Base-by-base conservation (phyloP, 2,113 vertebrate species). In the Paraplagusia blochii region DNA sequence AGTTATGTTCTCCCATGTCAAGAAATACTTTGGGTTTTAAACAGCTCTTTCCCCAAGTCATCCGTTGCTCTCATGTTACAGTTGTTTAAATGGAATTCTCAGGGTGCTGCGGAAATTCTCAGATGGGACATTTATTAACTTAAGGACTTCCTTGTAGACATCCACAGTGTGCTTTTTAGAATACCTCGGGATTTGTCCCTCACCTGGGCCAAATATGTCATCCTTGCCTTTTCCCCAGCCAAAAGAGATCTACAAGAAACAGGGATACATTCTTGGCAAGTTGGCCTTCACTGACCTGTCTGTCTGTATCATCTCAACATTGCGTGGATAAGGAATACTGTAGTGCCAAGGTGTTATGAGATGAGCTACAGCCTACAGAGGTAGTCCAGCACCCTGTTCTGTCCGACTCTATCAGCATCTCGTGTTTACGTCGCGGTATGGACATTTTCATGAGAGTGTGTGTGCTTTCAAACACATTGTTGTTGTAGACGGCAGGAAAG, bases 81-180 rank as follows among this genome's bases (percentile, higher is more conserved):
- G 76, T 43, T 43, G 33, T 66, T 47, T 60, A 72, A 74, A 67
- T 66, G 8, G 53, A 33, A 42, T 54, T 61, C 43, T 45, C 33
- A 45, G 22, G 22, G 53, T 53, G 17, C 44, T 15, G 46, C 19
- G 35, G 45, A 51, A 19, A 15, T 1, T 12, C 9, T 19, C 0
- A 6, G 10, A 12, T 39, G 38, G 38, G 38, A 10, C 38, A 39
- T 46, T 55, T 65, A 11, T 59, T 33, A 11, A 63, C 61, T 74
- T 43, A 35, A 63, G n/a, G 22, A 77, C 74, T 77, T 72, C 49
- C 51, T 51, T 38, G 15, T 58, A 73, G 58, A 63, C 47, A 47
- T 66, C 74, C 19, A 22, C 57, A 49, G 54, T 44, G 11, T 35
- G 1, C 12, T 64, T 36, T 71, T 70, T 73, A 40, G 50, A 66